phyloP scores from a whole-genome alignment of 2,113 vertebrate genomes.

The Anguilla rostrata region DNA sequence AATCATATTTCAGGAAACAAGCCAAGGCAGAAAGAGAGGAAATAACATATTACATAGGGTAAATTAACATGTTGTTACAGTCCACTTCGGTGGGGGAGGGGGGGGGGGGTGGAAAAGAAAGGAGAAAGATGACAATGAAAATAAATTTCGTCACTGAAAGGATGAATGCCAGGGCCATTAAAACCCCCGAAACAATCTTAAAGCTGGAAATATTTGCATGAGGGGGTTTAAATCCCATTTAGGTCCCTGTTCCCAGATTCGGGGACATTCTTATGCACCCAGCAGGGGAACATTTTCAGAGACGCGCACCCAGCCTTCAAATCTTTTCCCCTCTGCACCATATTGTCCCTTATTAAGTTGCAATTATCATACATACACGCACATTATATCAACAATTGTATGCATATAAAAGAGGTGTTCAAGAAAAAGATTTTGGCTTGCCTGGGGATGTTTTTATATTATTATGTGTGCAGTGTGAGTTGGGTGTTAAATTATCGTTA shows the following conservation, averaged over 20 bases:
- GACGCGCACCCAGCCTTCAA: constrained; percentile 78
- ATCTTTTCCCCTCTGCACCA: constrained; percentile 66
- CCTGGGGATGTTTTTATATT: too few relatives aligned
- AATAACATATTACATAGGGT: not conserved
- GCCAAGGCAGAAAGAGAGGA: not conserved
- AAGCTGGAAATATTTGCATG: constrained; percentile 79
- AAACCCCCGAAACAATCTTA: constrained; percentile 75
- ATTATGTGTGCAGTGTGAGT: too few relatives aligned
- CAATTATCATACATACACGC: constrained; percentile 9
- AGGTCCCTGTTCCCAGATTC: constrained; percentile 80
- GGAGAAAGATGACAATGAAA: constrained; percentile 81
- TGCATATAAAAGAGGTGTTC: too few relatives aligned
- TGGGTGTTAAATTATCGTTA: too few relatives aligned
- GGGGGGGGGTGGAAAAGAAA: constrained; percentile 59
- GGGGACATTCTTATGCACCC: constrained; percentile 77
- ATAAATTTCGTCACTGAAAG: constrained; percentile 70
- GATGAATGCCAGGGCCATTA: constrained; percentile 79
- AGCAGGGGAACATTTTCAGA: constrained; percentile 61
- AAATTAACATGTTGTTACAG: not conserved
- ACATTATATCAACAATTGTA: too few relatives aligned
- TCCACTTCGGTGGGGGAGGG: not conserved
- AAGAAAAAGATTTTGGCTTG: too few relatives aligned
- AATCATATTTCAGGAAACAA: not conserved
- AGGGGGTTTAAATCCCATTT: constrained; percentile 83
- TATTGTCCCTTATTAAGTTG: constrained; percentile 62